A percentile compares a stretch with the other conserved stretches of the same genome.
These are phyloP conservation scores for Leucoma salicis DNA, from an alignment of 2,888 invertebrate species.

Conservation along the genomic window DNA sequence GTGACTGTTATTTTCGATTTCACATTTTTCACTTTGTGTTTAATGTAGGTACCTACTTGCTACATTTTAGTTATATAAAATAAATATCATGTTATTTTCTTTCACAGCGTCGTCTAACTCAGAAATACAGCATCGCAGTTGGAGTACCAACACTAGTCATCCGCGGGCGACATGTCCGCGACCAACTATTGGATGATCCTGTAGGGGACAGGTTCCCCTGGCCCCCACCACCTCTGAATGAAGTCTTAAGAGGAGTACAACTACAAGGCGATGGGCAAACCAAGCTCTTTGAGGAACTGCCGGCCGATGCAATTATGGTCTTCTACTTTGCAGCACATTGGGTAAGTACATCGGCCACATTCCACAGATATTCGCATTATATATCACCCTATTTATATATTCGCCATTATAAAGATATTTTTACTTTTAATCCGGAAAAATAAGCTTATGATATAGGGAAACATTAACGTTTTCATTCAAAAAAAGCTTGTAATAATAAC, in stretches of 20 bases:
- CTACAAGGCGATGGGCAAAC: constrained; percentile 58
- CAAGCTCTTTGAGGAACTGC: constrained; percentile 81
- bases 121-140: constrained; percentile 88
- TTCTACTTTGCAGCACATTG: constrained; percentile 95
- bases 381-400: too few relatives aligned
- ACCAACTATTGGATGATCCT: constrained; percentile 86
- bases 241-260: constrained; percentile 78
- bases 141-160: constrained; percentile 90
- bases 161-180: constrained; percentile 86
- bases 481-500: too few relatives aligned
- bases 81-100: constrained; percentile 3
- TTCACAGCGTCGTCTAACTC: constrained; percentile 86
- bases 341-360: too few relatives aligned
- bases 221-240: constrained; percentile 86
- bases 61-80: too few relatives aligned
- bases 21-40: too few relatives aligned
- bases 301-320: constrained; percentile 85
- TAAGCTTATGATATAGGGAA: too few relatives aligned
- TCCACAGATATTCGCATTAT: too few relatives aligned
- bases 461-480: too few relatives aligned
- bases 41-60: too few relatives aligned
- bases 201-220: constrained; percentile 87
- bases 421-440: too few relatives aligned
- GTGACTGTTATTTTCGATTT: too few relatives aligned
- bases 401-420: too few relatives aligned